Evolutionary conservation across 2,797 vertebrate species (phyloP).

Genomic region (Pipistrellus kuhlii): DNA sequence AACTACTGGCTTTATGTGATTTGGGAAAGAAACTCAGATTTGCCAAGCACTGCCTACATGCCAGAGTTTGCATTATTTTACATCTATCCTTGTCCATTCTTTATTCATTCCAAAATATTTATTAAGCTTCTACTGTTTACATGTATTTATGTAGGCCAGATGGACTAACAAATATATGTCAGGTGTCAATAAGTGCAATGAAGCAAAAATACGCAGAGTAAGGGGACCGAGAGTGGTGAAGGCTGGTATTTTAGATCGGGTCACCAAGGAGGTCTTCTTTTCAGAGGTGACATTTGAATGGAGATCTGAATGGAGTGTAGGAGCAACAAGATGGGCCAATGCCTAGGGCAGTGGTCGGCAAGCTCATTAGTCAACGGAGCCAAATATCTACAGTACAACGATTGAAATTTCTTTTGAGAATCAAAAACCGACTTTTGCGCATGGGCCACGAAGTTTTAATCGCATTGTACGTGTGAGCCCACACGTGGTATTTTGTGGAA

Average conservation of each 20-base stretch:
- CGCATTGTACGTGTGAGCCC: too few species aligned
- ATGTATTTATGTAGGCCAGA: not conserved
- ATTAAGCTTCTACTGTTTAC: not conserved
- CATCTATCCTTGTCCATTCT: not conserved
- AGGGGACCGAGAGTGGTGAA: not conserved
- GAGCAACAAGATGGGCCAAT: not conserved
- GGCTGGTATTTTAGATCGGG: not conserved
- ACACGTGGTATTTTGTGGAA: too few species aligned
- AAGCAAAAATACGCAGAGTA: slow-evolving; percentile 12
- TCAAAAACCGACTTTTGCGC: too few species aligned
- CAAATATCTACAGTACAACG: slow-evolving; percentile 44
- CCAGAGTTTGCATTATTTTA: not conserved
- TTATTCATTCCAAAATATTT: not conserved
- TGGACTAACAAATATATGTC: not conserved
- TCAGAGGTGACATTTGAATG: not conserved
- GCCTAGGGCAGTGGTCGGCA: too few species aligned
- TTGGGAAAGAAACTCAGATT: not conserved
- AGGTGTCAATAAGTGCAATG: not conserved
- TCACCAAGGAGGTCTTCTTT: not conserved
- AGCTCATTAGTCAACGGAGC: not conserved
- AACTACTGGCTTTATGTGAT: not conserved
- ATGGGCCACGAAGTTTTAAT: too few species aligned
- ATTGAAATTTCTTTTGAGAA: too few species aligned
- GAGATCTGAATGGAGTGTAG: not conserved
- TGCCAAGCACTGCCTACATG: not conserved